These are phyloP conservation scores for Hozukius guyotensis DNA, from an alignment of 2,797 vertebrate species.

Conservation along the genomic window DNA sequence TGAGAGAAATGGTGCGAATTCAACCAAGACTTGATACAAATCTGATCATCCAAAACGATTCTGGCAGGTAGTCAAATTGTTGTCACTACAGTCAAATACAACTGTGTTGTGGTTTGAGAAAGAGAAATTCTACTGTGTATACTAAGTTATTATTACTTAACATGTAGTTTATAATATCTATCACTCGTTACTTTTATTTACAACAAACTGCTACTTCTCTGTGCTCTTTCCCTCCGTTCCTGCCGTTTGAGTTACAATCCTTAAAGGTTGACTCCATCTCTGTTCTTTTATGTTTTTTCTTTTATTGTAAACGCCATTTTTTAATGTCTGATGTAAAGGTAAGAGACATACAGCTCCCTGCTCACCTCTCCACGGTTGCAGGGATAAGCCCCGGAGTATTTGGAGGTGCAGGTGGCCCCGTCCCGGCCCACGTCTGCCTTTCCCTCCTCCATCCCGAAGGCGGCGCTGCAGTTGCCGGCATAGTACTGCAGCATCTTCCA, in stretches of 20 bases:
- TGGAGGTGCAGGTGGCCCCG: constrained; percentile 89
- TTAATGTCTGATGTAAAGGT: not conserved
- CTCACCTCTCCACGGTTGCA: constrained; percentile 97
- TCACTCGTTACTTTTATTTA: not conserved
- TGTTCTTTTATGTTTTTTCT: not conserved
- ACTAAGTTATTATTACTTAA: not conserved
- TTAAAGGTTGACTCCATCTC: not conserved
- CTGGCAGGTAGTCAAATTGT: not conserved
- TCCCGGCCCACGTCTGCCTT: constrained; percentile 60
- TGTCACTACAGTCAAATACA: not conserved
- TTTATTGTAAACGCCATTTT: not conserved
- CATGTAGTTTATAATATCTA: not conserved
- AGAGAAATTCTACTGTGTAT: not conserved
- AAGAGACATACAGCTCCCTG: not conserved
- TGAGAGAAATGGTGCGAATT: constrained; percentile 14
- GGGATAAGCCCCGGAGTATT: constrained; percentile 91
- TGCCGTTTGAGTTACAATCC: not conserved
- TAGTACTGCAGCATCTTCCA: constrained; percentile 94
- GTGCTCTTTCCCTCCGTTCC: too few relatives aligned
- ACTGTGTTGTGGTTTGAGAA: not conserved
- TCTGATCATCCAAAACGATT: not conserved
- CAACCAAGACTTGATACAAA: constrained; percentile 16
- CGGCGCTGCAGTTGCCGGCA: constrained; percentile 88
- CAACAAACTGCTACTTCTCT: not conserved
- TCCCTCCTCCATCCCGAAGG: constrained; percentile 89